A percentile compares a stretch with the other conserved stretches of the same genome.
Evolutionary conservation across 1,140 invertebrate genomes (phyloP).

Genomic region (Meloidogyne chitwoodi): DNA sequence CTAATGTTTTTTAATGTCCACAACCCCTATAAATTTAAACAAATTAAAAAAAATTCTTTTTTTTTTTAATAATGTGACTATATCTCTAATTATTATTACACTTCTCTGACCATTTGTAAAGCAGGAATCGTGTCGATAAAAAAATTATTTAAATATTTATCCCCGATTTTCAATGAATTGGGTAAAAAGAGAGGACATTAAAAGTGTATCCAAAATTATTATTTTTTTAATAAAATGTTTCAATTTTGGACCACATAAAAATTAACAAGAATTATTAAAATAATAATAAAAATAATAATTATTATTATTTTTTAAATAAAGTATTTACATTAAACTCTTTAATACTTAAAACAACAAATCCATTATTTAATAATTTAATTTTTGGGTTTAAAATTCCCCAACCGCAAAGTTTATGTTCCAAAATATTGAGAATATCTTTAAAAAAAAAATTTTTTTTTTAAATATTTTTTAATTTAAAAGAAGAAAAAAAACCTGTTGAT

Average conservation of each 20-base stretch:
- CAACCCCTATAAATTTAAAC: too few relatives aligned
- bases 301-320: not conserved
- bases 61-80: too few relatives aligned
- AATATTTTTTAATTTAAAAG: not conserved
- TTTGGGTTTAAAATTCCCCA: conserved; percentile 34
- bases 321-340: not conserved
- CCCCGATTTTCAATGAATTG: too few relatives aligned
- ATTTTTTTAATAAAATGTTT: too few relatives aligned
- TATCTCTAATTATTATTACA: too few relatives aligned
- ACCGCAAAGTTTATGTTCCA: not conserved
- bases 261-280: not conserved
- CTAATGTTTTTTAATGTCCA: too few relatives aligned
- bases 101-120: too few relatives aligned
- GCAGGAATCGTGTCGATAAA: too few relatives aligned
- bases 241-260: not conserved
- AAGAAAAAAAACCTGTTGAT: conserved; percentile 14
- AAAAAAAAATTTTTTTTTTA: not conserved
- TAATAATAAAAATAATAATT: not conserved
- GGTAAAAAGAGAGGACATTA: too few relatives aligned
- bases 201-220: too few relatives aligned
- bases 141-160: too few relatives aligned
- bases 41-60: too few relatives aligned
- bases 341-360: conserved; percentile 27
- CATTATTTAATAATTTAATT: conserved; percentile 29
- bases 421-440: not conserved